A percentile compares a stretch with the other conserved stretches of the same genome.
Conservation (phyloP, 1,140 invertebrate species). For the Drosophila sechellia region DNA sequence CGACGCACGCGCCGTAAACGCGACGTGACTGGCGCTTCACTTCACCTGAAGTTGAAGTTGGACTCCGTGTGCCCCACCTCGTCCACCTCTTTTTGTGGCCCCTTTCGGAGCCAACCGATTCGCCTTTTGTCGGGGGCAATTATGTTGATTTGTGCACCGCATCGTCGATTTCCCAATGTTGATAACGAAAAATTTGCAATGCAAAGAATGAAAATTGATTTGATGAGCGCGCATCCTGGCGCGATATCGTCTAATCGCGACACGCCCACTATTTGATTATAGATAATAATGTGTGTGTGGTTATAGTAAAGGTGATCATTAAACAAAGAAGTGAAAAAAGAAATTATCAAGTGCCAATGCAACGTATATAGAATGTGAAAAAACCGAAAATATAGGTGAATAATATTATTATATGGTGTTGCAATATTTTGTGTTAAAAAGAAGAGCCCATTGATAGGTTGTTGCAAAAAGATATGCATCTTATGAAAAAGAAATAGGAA, state of each 20-base stretch:
- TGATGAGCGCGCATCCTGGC: conserved; percentile 61
- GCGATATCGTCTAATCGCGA: conserved; percentile 43
- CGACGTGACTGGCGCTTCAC: conserved; percentile 76
- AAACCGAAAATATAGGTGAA: conserved; percentile 7
- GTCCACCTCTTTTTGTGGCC: conserved; percentile 6
- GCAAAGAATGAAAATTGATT: conserved; percentile 81
- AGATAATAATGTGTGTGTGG: conserved; percentile 30
- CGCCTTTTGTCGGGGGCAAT: conserved; percentile 62
- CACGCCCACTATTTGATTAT: conserved; percentile 72
- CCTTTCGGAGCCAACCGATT: not conserved
- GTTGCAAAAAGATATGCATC: too few relatives aligned
- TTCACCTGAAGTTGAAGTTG: conserved; percentile 36
- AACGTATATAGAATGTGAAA: conserved; percentile 16
- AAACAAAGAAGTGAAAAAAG: conserved; percentile 20
- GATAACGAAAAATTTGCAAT: conserved; percentile 78
- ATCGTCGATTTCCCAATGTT: conserved; percentile 50
- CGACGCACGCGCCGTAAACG: conserved; percentile 73
- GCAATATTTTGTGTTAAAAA: conserved; percentile 21
- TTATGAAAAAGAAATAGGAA: not conserved
- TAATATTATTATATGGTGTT: conserved; percentile 22
- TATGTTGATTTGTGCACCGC: conserved; percentile 76
- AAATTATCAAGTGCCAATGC: conserved; percentile 2
- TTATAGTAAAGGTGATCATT: conserved; percentile 44
- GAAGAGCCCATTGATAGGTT: not conserved
- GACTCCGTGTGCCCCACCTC: conserved; percentile 8